Conservation (phyloP, 2,113 vertebrate species). For the Chamaetylas fuelleborni region DNA sequence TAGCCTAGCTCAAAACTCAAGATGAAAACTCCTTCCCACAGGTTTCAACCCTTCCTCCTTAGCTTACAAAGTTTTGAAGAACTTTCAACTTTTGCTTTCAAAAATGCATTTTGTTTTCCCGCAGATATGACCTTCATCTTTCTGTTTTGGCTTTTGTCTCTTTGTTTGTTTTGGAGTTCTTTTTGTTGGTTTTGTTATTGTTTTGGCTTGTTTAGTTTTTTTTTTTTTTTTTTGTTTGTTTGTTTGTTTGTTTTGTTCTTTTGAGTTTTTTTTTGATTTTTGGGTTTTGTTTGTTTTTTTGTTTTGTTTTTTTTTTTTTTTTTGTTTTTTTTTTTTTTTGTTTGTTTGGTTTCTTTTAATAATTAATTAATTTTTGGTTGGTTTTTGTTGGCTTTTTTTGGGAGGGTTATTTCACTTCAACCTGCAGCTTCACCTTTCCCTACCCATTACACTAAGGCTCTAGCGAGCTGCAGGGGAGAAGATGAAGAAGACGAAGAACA, state of each 20-base stretch:
- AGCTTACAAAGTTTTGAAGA: background rate
- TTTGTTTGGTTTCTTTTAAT: too few relatives aligned
- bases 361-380: too few relatives aligned
- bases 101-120: background rate
- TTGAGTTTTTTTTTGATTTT: too few relatives aligned
- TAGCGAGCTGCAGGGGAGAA: background rate
- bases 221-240: too few relatives aligned
- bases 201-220: background rate
- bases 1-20: background rate
- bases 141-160: background rate
- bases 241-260: background rate
- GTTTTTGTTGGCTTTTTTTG: background rate
- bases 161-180: background rate
- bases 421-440: background rate
- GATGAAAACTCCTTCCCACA: background rate
- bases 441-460: background rate
- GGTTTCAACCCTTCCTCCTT: background rate
- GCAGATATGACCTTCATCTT: background rate
- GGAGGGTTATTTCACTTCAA: background rate
- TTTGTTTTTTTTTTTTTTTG: background rate
- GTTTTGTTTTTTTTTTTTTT: background rate
- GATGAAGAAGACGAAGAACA: background rate
- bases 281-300: background rate
- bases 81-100: background rate
- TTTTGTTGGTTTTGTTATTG: background rate